Percentiles rank a stretch among this genome's conserved stretches.
Evolutionary conservation across 2,888 invertebrate genomes (phyloP).

Genomic region (Invenusta paracnida): DNA sequence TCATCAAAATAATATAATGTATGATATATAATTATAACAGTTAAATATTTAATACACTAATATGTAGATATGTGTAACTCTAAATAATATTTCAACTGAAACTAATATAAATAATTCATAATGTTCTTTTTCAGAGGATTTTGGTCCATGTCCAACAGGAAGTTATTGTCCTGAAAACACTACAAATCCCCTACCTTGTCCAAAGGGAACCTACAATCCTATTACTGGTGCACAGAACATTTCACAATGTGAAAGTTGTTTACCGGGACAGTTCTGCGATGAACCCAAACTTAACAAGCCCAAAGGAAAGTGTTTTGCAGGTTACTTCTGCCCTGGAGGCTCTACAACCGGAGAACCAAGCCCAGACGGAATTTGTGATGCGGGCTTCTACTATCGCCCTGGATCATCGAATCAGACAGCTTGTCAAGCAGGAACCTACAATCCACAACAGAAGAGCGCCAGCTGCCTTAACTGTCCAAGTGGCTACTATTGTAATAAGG

Average conservation of each 20-base stretch:
- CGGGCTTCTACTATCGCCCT: constrained; percentile 54
- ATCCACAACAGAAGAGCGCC: constrained; percentile 50
- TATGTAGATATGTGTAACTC: too few relatives aligned
- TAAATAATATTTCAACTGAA: too few relatives aligned
- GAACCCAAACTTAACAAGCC: constrained; percentile 49
- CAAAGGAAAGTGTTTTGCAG: constrained; percentile 52
- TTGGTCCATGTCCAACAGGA: not conserved
- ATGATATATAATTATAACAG: too few relatives aligned
- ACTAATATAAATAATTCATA: too few relatives aligned
- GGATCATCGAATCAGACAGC: constrained; percentile 51
- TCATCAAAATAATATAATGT: too few relatives aligned
- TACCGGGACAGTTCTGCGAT: constrained; percentile 54
- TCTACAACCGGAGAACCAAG: constrained; percentile 50
- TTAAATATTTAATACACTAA: too few relatives aligned
- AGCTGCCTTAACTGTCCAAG: constrained; percentile 52
- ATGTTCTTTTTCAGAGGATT: not conserved
- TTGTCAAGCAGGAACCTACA: constrained; percentile 54
- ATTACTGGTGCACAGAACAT: not conserved
- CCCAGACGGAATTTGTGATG: constrained; percentile 54
- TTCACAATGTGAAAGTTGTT: constrained; percentile 47
- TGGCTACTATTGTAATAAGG: constrained; percentile 53
- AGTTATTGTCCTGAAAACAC: not conserved
- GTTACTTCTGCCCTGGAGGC: constrained; percentile 57
- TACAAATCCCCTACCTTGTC: constrained; percentile 48
- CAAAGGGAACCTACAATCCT: constrained; percentile 54